Evolutionary conservation across 1,140 invertebrate species (phyloP), one percentile per base, ranked within the genome.

Genomic region (Dinoponera quadriceps): DNA sequence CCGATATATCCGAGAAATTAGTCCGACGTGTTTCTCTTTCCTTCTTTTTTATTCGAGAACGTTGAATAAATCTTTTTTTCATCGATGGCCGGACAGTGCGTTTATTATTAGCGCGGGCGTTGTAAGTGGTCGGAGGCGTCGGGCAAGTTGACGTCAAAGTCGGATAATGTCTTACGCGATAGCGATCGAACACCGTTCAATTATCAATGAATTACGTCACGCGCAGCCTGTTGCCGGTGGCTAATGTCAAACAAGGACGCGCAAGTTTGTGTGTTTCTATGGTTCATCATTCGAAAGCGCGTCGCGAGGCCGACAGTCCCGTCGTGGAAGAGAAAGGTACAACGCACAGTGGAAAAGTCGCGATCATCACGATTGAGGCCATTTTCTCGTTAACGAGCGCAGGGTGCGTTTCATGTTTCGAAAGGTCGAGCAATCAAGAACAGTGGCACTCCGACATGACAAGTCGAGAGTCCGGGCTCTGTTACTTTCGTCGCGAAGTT

Each of bases 131-230:
- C 27, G 38, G 27, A 75, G n/a, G 38, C 29, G 27, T 20, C 57
- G 38, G 27, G 18, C 57, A 59, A 57, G 20, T 63, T 75, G 72
- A 65, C 59, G 48, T 77, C 44, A 20, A 75, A 63, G 59, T 65
- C 27, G 22, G 25, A 25, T 73, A 73, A 25, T 59, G 22, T 65
- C 60, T 63, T 49, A 51, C 18, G 18, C 55, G 38, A 60, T 75
- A 33, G 4, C 82, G 73, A 86, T 85, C 71, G 84, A 88, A 71
- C 27, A 25, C 7, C 29, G 22, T 59, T 81, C 65, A 85, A 87
- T 83, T 85, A 87, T 89, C 74, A 87, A 89, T 89, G 85, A 85
- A 85, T 81, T 85, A 82, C 83, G 65, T 87, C 77, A 88, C 2
- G 2, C 65, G 1, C 59, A 33, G 25, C 18, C 27, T 71, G 57